Percentiles rank a stretch among this genome's conserved stretches.
Conservation (phyloP, 1,140 invertebrate genomes). For the Phymastichus coffea region DNA sequence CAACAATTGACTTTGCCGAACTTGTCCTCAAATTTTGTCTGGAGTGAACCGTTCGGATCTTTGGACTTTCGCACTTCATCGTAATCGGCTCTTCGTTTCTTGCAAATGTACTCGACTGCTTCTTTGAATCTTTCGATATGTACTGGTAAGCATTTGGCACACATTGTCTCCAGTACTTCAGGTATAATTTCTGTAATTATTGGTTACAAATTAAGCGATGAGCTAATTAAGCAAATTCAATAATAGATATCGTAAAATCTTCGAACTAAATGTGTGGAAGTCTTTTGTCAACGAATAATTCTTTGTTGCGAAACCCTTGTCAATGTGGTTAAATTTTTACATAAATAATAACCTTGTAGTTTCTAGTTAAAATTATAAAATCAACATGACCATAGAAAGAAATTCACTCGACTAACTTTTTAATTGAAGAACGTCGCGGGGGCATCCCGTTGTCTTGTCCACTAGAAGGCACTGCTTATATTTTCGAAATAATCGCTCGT, state of each 20-base stretch:
- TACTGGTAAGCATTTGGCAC: constrained; percentile 36
- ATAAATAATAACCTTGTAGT: too few species aligned
- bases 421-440: constrained; percentile 29
- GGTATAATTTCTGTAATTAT: constrained; percentile 36
- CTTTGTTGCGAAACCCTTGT: too few species aligned
- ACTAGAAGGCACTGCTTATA: constrained; percentile 35
- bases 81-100: constrained; percentile 32
- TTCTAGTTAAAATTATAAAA: too few species aligned
- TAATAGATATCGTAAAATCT: too few species aligned
- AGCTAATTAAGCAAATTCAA: not conserved
- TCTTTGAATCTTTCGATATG: constrained; percentile 34
- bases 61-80: constrained; percentile 26
- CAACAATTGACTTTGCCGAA: constrained; percentile 22
- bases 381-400: too few species aligned
- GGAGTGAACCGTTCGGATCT: constrained; percentile 33
- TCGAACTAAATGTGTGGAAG: not conserved
- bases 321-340: too few species aligned
- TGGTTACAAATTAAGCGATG: constrained; percentile 5
- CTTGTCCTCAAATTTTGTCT: constrained; percentile 29
- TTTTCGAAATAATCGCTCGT: constrained; percentile 37
- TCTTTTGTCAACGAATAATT: too few species aligned
- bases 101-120: constrained; percentile 35
- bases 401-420: constrained; percentile 40
- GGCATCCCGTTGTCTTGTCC: constrained; percentile 29
- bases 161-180: constrained; percentile 36